phyloP scores from a whole-genome alignment of 1,140 invertebrate genomes.

The Pogonognathellus flavescens region DNA sequence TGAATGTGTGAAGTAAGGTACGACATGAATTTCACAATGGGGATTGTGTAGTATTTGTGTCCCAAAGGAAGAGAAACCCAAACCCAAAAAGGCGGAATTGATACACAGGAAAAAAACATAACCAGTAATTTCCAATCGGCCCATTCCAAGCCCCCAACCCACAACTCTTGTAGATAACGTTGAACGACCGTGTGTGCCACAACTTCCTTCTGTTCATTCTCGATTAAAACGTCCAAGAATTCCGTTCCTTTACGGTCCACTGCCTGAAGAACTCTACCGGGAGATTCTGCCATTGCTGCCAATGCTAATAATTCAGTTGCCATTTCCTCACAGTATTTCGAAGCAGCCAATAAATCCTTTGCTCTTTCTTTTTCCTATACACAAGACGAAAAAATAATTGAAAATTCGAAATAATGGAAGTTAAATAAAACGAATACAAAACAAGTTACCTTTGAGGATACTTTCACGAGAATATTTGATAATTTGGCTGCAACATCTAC shows the following conservation, averaged over 20 bases:
- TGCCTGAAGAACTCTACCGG: constrained; percentile 90
- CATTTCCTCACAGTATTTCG: constrained; percentile 89
- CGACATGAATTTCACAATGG: background rate
- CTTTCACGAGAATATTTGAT: too few species aligned
- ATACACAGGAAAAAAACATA: background rate
- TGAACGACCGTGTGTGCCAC: background rate
- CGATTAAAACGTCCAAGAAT: constrained; percentile 97
- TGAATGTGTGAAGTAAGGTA: too few species aligned
- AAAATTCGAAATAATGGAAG: too few species aligned
- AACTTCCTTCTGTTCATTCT: background rate
- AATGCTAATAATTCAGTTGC: constrained; percentile 95
- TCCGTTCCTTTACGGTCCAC: constrained; percentile 92
- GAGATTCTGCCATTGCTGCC: constrained; percentile 92
- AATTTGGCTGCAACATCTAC: too few species aligned
- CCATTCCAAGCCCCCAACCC: too few species aligned
- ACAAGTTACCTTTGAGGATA: too few species aligned
- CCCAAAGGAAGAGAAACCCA: background rate
- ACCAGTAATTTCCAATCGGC: background rate
- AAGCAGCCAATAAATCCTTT: constrained; percentile 93
- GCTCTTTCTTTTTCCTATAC: constrained; percentile 98
- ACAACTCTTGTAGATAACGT: background rate
- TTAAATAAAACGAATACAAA: too few species aligned
- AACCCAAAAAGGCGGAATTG: background rate
- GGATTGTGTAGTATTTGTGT: too few species aligned
- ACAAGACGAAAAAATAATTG: too few species aligned